Evolutionary conservation across 2,113 vertebrate genomes (phyloP).

Genomic region (Passer domesticus): DNA sequence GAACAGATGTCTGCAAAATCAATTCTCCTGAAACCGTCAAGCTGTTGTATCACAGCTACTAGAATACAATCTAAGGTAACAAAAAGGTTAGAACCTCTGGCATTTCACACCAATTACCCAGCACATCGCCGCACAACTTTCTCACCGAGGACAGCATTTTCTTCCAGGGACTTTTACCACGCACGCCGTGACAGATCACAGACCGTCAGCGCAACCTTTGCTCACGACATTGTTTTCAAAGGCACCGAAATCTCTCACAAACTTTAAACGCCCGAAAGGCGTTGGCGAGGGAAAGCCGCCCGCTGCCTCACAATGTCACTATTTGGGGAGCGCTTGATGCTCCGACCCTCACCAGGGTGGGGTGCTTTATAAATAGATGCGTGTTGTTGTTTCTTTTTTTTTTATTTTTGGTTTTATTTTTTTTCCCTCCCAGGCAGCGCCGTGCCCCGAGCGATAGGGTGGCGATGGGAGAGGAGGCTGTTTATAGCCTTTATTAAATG

Average conservation of each 20-base stretch:
- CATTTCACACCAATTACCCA: neutral
- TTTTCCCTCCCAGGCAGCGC: neutral
- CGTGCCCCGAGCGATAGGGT: constrained; percentile 21
- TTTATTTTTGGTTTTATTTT: neutral
- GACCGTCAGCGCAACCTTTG: constrained; percentile 1
- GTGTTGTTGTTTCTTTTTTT: neutral
- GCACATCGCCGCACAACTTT: neutral
- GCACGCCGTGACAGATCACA: neutral
- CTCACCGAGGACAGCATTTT: neutral
- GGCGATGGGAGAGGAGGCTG: constrained; percentile 23
- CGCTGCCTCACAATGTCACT: constrained; percentile 7
- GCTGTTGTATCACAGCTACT: neutral
- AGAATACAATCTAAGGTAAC: neutral
- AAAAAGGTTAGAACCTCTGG: neutral
- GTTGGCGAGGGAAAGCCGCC: neutral
- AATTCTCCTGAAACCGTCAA: neutral
- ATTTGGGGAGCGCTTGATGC: constrained; percentile 10
- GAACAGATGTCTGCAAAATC: neutral
- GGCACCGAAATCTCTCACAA: neutral
- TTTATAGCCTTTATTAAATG: constrained; percentile 65
- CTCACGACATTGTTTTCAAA: neutral
- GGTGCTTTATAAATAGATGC: constrained; percentile 58
- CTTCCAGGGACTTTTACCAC: neutral
- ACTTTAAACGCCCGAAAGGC: constrained; percentile 19
- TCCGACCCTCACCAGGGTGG: constrained; percentile 46